Conservation (phyloP, 2,113 vertebrate species). For the Dendrocopos noguchii region DNA sequence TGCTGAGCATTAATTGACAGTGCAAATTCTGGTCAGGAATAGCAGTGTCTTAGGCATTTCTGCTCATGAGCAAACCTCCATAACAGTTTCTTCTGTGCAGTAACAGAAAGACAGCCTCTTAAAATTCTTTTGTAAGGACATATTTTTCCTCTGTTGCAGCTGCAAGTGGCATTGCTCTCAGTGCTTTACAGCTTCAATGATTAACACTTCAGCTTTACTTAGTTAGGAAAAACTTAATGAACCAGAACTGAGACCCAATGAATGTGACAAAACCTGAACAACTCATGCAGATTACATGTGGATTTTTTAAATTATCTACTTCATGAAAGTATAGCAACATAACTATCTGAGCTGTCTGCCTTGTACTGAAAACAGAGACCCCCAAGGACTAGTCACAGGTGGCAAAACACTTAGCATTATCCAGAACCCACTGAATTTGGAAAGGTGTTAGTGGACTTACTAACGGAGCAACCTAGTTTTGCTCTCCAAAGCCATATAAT, state of each 20-base stretch:
- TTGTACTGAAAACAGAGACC: background rate
- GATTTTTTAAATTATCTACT: background rate
- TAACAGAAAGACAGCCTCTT: background rate
- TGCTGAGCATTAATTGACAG: slow-evolving; percentile 36
- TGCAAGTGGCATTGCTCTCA: background rate
- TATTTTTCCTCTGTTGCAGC: background rate
- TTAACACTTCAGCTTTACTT: slow-evolving; percentile 21
- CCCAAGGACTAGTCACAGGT: background rate
- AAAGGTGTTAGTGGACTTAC: slow-evolving; percentile 1
- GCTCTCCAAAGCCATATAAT: too few species aligned
- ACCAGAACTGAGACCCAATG: slow-evolving; percentile 11
- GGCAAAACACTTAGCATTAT: background rate
- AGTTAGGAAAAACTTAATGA: slow-evolving; percentile 1
- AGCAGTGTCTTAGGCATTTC: background rate
- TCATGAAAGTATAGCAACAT: background rate
- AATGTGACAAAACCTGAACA: background rate
- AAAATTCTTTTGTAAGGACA: background rate
- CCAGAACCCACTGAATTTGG: background rate
- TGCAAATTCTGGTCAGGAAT: background rate
- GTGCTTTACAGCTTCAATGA: background rate
- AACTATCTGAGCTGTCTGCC: background rate
- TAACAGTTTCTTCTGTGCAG: background rate
- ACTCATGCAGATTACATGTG: background rate
- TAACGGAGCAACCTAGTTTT: too few species aligned
- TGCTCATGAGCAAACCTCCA: background rate